phyloP scores from a whole-genome alignment of 2,888 invertebrate species.

The Phoenoteleia sp. region DNA sequence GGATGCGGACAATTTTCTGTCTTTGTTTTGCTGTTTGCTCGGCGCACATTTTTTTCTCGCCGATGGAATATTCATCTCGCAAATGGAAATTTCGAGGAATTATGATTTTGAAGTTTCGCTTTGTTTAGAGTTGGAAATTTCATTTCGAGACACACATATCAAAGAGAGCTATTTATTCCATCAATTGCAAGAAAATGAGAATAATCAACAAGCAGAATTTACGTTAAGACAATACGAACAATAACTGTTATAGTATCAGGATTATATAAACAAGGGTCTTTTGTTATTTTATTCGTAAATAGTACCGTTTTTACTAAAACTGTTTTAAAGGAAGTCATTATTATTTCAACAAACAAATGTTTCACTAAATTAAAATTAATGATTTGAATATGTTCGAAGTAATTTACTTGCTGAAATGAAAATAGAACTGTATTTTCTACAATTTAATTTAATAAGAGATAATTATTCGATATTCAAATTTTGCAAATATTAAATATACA shows the following conservation, averaged over 20 bases:
- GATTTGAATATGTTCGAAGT: too few relatives aligned
- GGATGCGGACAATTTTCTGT: background rate
- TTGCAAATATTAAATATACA: too few relatives aligned
- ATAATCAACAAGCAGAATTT: background rate
- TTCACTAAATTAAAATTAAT: too few relatives aligned
- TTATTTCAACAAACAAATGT: too few relatives aligned
- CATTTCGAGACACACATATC: background rate
- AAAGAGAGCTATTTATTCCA: background rate
- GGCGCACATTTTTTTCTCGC: background rate
- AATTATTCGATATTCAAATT: too few relatives aligned
- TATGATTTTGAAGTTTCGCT: constrained; percentile 10
- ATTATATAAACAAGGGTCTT: background rate
- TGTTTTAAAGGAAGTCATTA: too few relatives aligned
- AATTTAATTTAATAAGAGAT: too few relatives aligned
- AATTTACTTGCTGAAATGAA: too few relatives aligned
- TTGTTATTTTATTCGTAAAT: too few relatives aligned
- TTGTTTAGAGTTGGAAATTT: background rate
- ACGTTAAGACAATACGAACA: background rate
- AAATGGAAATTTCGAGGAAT: constrained; percentile 9
- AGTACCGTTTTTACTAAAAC: too few relatives aligned
- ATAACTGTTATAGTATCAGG: background rate
- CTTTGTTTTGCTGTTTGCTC: constrained; percentile 13
- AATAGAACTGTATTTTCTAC: too few relatives aligned
- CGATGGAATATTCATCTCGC: background rate
- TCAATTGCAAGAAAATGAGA: background rate